Evolutionary conservation across 1,140 invertebrate genomes (phyloP).

Genomic region (Scaptomyza graminum): DNA sequence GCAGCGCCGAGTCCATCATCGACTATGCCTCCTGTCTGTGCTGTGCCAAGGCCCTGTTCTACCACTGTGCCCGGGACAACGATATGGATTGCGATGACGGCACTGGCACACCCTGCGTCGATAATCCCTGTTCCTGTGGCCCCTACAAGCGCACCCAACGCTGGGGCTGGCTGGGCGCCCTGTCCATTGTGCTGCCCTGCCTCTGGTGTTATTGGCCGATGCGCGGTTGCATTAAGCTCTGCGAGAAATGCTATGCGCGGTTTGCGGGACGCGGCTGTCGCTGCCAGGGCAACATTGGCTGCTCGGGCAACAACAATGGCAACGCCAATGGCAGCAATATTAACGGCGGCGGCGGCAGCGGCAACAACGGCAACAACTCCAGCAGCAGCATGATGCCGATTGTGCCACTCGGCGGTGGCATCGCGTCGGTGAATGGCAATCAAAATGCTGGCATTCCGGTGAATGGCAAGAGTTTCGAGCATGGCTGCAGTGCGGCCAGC

Average conservation of each 20-base stretch:
- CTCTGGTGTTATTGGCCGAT: slow-evolving; percentile 96
- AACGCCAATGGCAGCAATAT: slow-evolving; percentile 34
- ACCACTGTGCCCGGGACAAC: slow-evolving; percentile 92
- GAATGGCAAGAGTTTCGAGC: slow-evolving; percentile 64
- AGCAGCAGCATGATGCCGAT: slow-evolving; percentile 84
- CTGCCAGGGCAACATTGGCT: slow-evolving; percentile 82
- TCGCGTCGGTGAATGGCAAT: slow-evolving; percentile 6
- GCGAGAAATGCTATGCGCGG: slow-evolving; percentile 92
- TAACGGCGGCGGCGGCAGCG: slow-evolving; percentile 18
- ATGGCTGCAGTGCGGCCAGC: slow-evolving; percentile 77
- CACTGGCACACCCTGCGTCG: slow-evolving; percentile 88
- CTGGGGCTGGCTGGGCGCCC: slow-evolving; percentile 93
- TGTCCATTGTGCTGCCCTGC: slow-evolving; percentile 93
- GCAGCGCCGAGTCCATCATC: slow-evolving; percentile 93
- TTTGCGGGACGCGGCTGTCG: slow-evolving; percentile 88
- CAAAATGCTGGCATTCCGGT: slow-evolving; percentile 23
- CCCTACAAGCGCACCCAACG: slow-evolving; percentile 88
- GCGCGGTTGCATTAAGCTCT: slow-evolving; percentile 90
- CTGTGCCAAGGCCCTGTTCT: slow-evolving; percentile 96
- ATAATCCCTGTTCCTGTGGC: slow-evolving; percentile 94
- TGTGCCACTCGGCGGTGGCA: slow-evolving; percentile 71
- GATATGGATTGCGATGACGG: slow-evolving; percentile 89
- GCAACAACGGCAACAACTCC: slow-evolving; percentile 41
- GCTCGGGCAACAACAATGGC: slow-evolving; percentile 27
- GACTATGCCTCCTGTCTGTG: slow-evolving; percentile 96